Evolutionary conservation across 1,140 invertebrate genomes (phyloP).

Genomic region (Hypothenemus hampei): DNA sequence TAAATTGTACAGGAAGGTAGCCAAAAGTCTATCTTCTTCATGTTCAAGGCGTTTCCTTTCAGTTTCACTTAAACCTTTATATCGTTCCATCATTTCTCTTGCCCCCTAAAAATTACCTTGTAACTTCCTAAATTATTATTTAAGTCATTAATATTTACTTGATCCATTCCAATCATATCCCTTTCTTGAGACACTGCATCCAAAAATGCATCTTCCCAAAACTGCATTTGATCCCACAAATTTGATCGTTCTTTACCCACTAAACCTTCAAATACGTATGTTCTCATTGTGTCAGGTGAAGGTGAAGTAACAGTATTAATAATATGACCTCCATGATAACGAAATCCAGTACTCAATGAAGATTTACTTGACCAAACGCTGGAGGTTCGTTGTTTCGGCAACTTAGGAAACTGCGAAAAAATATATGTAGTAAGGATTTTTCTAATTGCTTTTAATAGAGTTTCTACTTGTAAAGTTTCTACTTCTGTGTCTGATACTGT

Average conservation of each 20-base stretch:
- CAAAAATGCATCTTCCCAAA: conserved; percentile 99
- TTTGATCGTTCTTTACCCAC: conserved; percentile 64
- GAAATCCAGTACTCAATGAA: conserved; percentile 78
- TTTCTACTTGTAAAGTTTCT: conserved; percentile 81
- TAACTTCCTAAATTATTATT: neutral
- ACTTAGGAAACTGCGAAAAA: conserved; percentile 54
- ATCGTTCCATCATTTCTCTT: conserved; percentile 98
- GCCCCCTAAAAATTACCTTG: conserved; percentile 59
- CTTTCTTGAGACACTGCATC: conserved; percentile 98
- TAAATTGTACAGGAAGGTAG: conserved; percentile 94
- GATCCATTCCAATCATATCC: conserved; percentile 99
- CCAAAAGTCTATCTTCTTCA: conserved; percentile 94
- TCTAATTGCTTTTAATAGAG: neutral
- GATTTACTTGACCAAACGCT: conserved; percentile 93
- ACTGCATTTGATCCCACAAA: conserved; percentile 99
- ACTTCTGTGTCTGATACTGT: conserved; percentile 92
- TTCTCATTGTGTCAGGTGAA: conserved; percentile 78
- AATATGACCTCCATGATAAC: conserved; percentile 83
- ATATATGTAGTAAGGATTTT: no score
- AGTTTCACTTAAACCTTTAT: conserved; percentile 87
- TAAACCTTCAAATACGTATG: conserved; percentile 87
- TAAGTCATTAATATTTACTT: conserved; percentile 52
- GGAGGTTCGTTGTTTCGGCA: conserved; percentile 71
- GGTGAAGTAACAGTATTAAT: conserved; percentile 76
- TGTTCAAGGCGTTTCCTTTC: conserved; percentile 95